phyloP scores from a whole-genome alignment of 2,797 vertebrate species.

The Cuniculus paca region DNA sequence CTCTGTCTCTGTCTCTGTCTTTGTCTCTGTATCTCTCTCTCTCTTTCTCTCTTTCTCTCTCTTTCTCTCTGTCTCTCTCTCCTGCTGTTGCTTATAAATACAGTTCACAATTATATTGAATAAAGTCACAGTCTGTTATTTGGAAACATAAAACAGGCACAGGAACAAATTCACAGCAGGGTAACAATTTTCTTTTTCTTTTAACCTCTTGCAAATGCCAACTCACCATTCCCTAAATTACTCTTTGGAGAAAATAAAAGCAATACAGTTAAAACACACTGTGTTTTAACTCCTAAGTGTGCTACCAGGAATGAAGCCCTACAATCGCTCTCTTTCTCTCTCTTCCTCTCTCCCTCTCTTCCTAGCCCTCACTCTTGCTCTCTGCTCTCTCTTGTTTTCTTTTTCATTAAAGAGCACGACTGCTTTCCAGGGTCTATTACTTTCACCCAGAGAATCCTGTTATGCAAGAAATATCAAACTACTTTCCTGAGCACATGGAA shows the following conservation, averaged over 20 bases:
- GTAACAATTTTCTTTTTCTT: slow-evolving; percentile 80
- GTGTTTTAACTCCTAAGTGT: slow-evolving; percentile 35
- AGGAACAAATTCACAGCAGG: slow-evolving; percentile 74
- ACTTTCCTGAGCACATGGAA: slow-evolving; percentile 31
- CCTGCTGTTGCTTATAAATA: slow-evolving; percentile 52
- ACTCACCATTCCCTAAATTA: slow-evolving; percentile 61
- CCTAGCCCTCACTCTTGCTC: not conserved
- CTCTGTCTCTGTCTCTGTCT: not conserved
- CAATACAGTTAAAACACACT: slow-evolving; percentile 70
- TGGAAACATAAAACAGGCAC: slow-evolving; percentile 77
- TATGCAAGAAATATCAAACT: slow-evolving; percentile 42
- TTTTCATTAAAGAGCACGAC: not conserved
- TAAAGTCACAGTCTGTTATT: slow-evolving; percentile 70
- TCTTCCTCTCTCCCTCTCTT: not conserved
- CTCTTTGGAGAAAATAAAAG: slow-evolving; percentile 77
- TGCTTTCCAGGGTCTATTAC: slow-evolving; percentile 23
- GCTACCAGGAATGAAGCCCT: slow-evolving; percentile 33
- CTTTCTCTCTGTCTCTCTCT: slow-evolving; percentile 12
- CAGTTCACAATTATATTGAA: slow-evolving; percentile 70
- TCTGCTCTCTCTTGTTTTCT: not conserved
- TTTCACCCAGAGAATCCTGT: not conserved
- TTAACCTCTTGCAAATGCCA: slow-evolving; percentile 82
- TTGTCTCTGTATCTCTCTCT: not conserved
- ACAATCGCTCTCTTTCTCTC: not conserved
- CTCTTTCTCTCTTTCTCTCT: not conserved